phyloP scores from a whole-genome alignment of 2,113 vertebrate genomes.

The Sprattus sprattus region DNA sequence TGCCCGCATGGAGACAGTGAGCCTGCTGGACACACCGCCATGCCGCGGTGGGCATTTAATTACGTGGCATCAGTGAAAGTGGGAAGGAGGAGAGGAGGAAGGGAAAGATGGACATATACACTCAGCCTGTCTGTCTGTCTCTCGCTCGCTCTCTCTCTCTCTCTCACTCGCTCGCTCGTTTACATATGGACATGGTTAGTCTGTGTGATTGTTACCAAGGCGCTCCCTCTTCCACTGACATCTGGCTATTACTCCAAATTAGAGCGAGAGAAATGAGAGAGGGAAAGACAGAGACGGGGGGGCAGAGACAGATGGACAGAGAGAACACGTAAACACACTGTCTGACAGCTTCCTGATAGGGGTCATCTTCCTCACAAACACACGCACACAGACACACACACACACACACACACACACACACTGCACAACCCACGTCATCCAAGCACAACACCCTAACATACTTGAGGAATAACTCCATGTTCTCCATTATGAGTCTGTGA shows the following conservation, averaged over 20 bases:
- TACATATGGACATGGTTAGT: background rate
- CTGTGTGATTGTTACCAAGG: conserved; percentile 43
- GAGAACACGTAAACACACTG: conserved; percentile 37
- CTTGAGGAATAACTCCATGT: conserved; percentile 39
- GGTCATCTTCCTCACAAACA: conserved; percentile 30
- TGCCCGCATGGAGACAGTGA: background rate
- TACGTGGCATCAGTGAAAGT: conserved; percentile 51
- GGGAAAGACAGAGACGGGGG: background rate
- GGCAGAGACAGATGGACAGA: conserved; percentile 12
- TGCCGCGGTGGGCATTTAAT: conserved; percentile 44
- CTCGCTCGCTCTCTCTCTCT: background rate
- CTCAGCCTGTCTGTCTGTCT: conserved; percentile 3
- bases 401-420: background rate
- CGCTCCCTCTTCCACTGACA: conserved; percentile 46
- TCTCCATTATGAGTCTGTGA: conserved; percentile 37
- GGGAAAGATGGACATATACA: background rate
- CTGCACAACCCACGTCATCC: background rate
- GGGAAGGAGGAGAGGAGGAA: conserved; percentile 13
- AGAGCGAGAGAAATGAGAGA: conserved; percentile 25
- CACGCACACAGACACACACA: background rate
- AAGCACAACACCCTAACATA: conserved; percentile 20
- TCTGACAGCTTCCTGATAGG: conserved; percentile 47
- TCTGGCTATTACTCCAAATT: conserved; percentile 52
- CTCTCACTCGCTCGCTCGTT: conserved; percentile 13
- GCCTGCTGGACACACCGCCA: background rate